Conservation (phyloP, 2,113 vertebrate species). For the Neodon shergylaensis region DNA sequence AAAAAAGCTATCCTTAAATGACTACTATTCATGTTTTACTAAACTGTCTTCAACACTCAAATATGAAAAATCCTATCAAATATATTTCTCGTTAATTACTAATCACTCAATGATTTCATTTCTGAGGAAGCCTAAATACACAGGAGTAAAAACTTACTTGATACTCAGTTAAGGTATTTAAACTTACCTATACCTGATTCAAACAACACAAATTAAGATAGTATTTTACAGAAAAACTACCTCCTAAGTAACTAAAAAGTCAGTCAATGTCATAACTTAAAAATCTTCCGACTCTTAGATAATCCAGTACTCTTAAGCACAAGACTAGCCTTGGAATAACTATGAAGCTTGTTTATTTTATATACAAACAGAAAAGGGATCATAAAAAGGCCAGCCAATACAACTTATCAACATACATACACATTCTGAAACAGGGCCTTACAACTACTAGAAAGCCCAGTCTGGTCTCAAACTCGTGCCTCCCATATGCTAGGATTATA, state of each 20-base stretch:
- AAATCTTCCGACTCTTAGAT: constrained; percentile 19
- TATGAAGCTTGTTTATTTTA: constrained; percentile 3
- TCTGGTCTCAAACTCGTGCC: background rate
- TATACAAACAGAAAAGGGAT: background rate
- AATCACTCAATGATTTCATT: constrained; percentile 25
- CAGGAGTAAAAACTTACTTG: background rate
- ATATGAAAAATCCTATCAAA: background rate
- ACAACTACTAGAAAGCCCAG: background rate
- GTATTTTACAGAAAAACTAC: constrained; percentile 44
- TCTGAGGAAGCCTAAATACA: constrained; percentile 35
- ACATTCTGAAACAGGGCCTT: background rate
- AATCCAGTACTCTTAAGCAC: constrained; percentile 3
- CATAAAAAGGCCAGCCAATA: background rate
- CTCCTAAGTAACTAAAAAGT: constrained; percentile 32
- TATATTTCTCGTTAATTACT: background rate
- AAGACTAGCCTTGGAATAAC: constrained; percentile 29
- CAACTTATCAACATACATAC: background rate
- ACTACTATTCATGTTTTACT: background rate
- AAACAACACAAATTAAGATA: background rate
- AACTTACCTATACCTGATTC: background rate
- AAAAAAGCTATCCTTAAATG: constrained; percentile 4
- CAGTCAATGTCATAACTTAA: background rate
- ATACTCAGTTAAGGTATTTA: constrained; percentile 11
- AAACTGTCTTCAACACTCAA: constrained; percentile 49
- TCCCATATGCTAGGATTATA: background rate